Percentiles rank a stretch among this genome's conserved stretches.
These are phyloP conservation scores for Agrotis clavis DNA, from an alignment of 2,888 invertebrate species.

Conservation along the genomic window DNA sequence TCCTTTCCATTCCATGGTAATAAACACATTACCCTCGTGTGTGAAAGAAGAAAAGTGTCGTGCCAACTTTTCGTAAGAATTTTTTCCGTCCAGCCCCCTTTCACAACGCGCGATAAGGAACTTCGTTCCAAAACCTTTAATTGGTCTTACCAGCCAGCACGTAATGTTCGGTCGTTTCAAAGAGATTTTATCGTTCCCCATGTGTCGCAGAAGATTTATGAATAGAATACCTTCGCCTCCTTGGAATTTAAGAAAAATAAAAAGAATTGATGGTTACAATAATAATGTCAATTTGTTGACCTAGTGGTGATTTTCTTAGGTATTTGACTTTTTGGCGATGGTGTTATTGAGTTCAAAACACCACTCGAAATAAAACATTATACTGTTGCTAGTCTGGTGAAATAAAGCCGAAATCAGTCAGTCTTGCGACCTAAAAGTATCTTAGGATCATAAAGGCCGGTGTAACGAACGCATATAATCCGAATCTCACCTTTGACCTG, in stretches of 20 bases:
- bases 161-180: not conserved
- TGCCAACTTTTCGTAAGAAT: too few species aligned
- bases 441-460: too few species aligned
- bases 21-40: too few species aligned
- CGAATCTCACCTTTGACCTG: too few species aligned
- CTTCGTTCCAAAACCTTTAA: too few species aligned
- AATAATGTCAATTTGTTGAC: constrained; percentile 6
- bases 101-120: too few species aligned
- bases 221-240: not conserved
- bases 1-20: too few species aligned
- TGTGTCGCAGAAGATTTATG: constrained; percentile 12
- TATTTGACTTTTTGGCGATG: not conserved
- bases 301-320: not conserved
- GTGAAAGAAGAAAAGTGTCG: too few species aligned
- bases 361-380: not conserved
- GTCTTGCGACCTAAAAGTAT: too few species aligned
- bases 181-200: constrained; percentile 27
- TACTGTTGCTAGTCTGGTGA: not conserved
- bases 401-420: not conserved
- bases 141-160: constrained; percentile 4
- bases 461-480: too few species aligned
- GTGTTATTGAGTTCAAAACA: not conserved
- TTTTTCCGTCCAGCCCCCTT: too few species aligned
- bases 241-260: not conserved
- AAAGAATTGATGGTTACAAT: not conserved